A percentile compares a stretch with the other conserved stretches of the same genome.
These are phyloP conservation scores for Dasypus novemcinctus DNA, from an alignment of 2,113 vertebrate genomes.

Conservation along the genomic window DNA sequence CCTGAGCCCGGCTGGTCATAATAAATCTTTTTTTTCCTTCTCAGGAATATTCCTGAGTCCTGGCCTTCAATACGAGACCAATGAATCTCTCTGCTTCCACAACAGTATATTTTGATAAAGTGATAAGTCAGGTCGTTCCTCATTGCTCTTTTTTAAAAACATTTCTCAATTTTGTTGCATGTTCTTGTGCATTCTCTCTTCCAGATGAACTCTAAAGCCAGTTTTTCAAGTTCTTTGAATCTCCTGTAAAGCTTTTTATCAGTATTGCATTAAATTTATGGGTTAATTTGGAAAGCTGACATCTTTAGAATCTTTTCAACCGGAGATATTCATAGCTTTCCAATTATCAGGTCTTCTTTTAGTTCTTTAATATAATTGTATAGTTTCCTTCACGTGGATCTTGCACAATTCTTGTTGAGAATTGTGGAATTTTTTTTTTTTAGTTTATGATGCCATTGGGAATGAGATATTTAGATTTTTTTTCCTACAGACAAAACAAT, in stretches of 20 bases:
- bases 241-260: not conserved
- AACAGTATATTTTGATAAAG: not conserved
- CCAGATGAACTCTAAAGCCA: conserved; percentile 20
- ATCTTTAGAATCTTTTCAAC: conserved; percentile 33
- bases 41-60: too few relatives aligned
- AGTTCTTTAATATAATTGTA: not conserved
- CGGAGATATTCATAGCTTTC: not conserved
- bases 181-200: not conserved
- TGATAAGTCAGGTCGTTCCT: not conserved
- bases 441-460: not conserved
- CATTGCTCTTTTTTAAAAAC: not conserved
- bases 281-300: conserved; percentile 45
- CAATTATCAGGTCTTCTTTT: not conserved
- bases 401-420: not conserved
- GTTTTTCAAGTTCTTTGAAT: not conserved
- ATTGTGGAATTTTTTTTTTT: not conserved
- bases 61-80: too few relatives aligned
- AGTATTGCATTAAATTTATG: not conserved
- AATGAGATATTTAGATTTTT: not conserved
- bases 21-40: too few relatives aligned
- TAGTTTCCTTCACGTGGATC: not conserved
- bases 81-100: too few relatives aligned
- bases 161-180: not conserved
- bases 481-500: not conserved
- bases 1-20: too few relatives aligned